Evolutionary conservation across 2,113 vertebrate species (phyloP).

Genomic region (Mus musculus): DNA sequence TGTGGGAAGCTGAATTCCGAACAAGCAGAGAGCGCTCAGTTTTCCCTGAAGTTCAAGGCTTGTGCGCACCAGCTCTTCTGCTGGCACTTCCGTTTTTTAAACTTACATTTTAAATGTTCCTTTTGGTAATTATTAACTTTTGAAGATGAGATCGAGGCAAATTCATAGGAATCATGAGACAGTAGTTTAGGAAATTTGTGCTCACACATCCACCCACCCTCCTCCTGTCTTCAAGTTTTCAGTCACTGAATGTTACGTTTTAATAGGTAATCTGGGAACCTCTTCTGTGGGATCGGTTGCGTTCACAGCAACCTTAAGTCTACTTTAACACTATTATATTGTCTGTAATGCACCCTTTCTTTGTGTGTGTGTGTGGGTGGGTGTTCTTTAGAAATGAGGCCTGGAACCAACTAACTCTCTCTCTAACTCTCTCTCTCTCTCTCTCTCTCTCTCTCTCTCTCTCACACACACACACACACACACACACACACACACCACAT

Average conservation of each 20-base stretch:
- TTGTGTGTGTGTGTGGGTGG: not conserved
- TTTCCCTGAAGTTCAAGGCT: not conserved
- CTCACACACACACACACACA: not conserved
- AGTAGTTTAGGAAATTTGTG: not conserved
- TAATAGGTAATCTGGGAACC: not conserved
- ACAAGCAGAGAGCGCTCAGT: not conserved
- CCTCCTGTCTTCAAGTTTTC: not conserved
- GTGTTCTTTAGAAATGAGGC: slow-evolving; percentile 46
- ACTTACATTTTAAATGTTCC: not conserved
- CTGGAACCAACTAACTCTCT: not conserved
- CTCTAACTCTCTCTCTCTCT: too few relatives aligned
- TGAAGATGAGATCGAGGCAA: slow-evolving; percentile 24
- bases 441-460: too few relatives aligned
- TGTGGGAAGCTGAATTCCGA: not conserved
- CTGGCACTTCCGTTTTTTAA: too few relatives aligned
- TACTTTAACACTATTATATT: not conserved
- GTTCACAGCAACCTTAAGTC: not conserved
- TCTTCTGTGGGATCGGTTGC: not conserved
- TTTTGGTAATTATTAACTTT: not conserved
- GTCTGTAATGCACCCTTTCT: not conserved
- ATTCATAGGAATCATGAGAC: not conserved
- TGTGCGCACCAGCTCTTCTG: not conserved
- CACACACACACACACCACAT: not conserved
- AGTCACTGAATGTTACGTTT: not conserved
- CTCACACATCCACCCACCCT: not conserved